Evolutionary conservation across 1,140 invertebrate species (phyloP), one percentile per base, ranked within the genome.

Genomic region (Drosophila ambigua): DNA sequence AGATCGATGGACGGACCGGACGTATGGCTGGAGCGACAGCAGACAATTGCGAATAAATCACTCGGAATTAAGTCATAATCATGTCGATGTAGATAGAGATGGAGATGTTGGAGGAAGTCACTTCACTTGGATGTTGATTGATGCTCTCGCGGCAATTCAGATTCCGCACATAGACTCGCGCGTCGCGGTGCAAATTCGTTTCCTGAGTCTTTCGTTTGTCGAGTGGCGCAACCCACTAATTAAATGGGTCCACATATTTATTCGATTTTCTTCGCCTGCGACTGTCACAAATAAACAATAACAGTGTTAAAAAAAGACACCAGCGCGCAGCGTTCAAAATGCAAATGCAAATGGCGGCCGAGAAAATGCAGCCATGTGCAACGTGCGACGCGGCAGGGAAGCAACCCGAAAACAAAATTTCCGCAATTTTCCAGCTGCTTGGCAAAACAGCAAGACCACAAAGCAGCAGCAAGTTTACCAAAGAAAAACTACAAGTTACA

Each of bases 131-230:
- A 39, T 39, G 58, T 49, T 85, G 82, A 81, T 81, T 85, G 72
- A 87, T 85, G 65, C 65, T 46, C 57, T 39, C 35, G 39, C 57
- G 71, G 43, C 53, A 44, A 72, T 72, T 76, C 48, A 76, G 73
- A 63, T 75, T 57, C 59, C 6, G 7, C 6, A 8, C 72, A 43
- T n/a, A 73, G 55, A 65, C 45, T 50, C 55, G 60, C 41, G 45
- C 28, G 31, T 31, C 39, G 20, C 23, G 11, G 64, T 68, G 58
- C 75, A 44, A 61, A 79, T 88, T 87, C 75, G 83, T 82, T 87
- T 87, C 83, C 82, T 87, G 71, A 88, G 83, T 87, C 83, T 87
- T 87, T 88, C 73, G 65, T 65, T 44, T 73, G 77, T 69, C 73
- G 69, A 68, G 51, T 54, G 65, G 9, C 15, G 26, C 41, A 41